Evolutionary conservation across 2,113 vertebrate species (phyloP), one percentile per base, ranked within the genome.

Genomic region (Coryphaenoides rupestris): DNA sequence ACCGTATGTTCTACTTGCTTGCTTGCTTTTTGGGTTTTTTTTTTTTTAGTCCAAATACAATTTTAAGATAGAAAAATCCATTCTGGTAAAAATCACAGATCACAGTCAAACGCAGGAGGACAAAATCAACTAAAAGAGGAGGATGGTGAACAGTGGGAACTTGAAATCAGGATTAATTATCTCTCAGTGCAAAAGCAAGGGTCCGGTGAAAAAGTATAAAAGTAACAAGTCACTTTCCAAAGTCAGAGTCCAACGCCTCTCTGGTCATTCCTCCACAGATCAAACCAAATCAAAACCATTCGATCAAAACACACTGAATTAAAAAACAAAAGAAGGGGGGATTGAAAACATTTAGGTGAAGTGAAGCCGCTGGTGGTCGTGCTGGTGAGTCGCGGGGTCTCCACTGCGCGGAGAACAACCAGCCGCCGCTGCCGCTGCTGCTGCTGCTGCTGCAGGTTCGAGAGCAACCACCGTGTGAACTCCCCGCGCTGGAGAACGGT

Each of bases 61-160:
- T 19, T 74, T 53, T 26, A 74, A 65, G 74, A 23, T 56, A 2
- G 59, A 67, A 66, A 14, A 60, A 80, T 81, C 83, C 81, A 76
- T 78, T 2, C 54, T 64, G 50, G 66, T 62, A 55, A 1, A 60
- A 7, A 60, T 67, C 65, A 55, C 21, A 3, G 50, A n/a, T n/a
- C 62, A 63, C 14, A 49, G 4, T n/a, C 13, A 49, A n/a, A n/a
- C 47, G 47, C 12, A 60, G 13, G 28, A 19, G 4, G 21, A 15
- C 9, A 14, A 22, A 58, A 58, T 22, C 0, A 19, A 5, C 19
- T 49, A 49, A 49, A 47, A 12, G 3, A 47, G 2, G 3, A 6
- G 24, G 10, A 47, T 47, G 3, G 5, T 45, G 2, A 47, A 16
- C 46, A 16, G 46, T 12, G 46, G 13, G 2, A 49, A 49, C 47